phyloP scores from a whole-genome alignment of 92 coral and sea anemone species.

The Porites divaricata region DNA sequence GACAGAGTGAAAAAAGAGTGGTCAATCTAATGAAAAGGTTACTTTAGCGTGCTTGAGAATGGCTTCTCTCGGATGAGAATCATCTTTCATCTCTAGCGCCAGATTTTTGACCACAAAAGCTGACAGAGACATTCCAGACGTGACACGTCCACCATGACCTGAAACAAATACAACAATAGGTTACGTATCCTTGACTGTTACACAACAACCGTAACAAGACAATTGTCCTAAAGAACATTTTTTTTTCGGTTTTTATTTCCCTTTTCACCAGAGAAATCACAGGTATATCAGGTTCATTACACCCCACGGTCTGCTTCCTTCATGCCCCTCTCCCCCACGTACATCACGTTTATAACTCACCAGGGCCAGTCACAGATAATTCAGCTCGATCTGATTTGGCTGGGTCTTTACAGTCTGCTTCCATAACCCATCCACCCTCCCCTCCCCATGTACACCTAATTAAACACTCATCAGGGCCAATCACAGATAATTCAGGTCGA shows the following conservation, averaged over 20 bases:
- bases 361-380: conserved; percentile 94
- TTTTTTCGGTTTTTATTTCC: too few species aligned
- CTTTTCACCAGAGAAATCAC: too few species aligned
- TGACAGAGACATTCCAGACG: conserved; percentile 96
- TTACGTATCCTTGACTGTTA: background rate
- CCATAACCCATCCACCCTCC: too few species aligned
- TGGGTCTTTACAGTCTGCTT: conserved; percentile 94
- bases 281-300: too few species aligned
- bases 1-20: too few species aligned
- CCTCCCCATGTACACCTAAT: too few species aligned
- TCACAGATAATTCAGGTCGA: conserved; percentile 92
- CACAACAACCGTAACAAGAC: background rate
- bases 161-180: background rate
- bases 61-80: conserved; percentile 98
- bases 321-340: too few species aligned
- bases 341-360: conserved; percentile 32
- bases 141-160: conserved; percentile 97
- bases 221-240: too few species aligned
- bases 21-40: too few species aligned
- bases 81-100: conserved; percentile 95
- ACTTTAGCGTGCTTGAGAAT: conserved; percentile 95
- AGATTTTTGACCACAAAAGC: conserved; percentile 95
- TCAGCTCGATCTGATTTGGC: conserved; percentile 89
- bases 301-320: too few species aligned
- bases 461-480: conserved; percentile 84